Percentiles rank a stretch among this genome's conserved stretches.
Conservation (phyloP, 1,140 invertebrate genomes). For the Drosophila sp. region DNA sequence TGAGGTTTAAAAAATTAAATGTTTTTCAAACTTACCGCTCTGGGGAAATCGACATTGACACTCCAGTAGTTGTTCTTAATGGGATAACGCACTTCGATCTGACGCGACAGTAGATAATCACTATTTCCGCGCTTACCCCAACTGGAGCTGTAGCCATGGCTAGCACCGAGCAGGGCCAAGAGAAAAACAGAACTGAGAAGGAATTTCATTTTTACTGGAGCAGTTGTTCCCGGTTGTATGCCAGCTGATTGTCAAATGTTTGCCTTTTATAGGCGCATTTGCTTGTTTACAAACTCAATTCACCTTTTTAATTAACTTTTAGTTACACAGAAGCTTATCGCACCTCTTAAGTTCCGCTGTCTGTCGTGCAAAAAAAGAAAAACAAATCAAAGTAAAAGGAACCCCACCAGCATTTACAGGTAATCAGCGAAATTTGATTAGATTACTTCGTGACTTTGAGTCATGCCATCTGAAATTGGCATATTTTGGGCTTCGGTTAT, state of each 20-base stretch:
- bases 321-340: constrained; percentile 33
- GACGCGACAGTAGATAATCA: constrained; percentile 57
- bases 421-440: constrained; percentile 35
- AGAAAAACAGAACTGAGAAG: constrained; percentile 56
- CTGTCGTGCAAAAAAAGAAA: constrained; percentile 14
- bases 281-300: constrained; percentile 41
- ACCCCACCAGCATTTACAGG: constrained; percentile 20
- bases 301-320: constrained; percentile 48
- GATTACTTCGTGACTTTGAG: constrained; percentile 41
- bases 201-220: constrained; percentile 49
- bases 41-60: constrained; percentile 58
- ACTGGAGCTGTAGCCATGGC: constrained; percentile 52
- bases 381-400: constrained; percentile 40
- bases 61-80: constrained; percentile 64
- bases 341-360: not conserved
- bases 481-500: constrained; percentile 1
- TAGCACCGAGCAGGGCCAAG: constrained; percentile 54
- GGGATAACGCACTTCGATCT: constrained; percentile 53
- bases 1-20: not conserved
- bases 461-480: constrained; percentile 19
- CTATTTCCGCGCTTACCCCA: constrained; percentile 52
- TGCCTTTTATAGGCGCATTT: constrained; percentile 49
- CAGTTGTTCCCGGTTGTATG: constrained; percentile 25
- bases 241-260: not conserved
- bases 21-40: constrained; percentile 46